Evolutionary conservation across 2,888 invertebrate species (phyloP), one percentile per base, ranked within the genome.

Genomic region (Laspeyria flexula): DNA sequence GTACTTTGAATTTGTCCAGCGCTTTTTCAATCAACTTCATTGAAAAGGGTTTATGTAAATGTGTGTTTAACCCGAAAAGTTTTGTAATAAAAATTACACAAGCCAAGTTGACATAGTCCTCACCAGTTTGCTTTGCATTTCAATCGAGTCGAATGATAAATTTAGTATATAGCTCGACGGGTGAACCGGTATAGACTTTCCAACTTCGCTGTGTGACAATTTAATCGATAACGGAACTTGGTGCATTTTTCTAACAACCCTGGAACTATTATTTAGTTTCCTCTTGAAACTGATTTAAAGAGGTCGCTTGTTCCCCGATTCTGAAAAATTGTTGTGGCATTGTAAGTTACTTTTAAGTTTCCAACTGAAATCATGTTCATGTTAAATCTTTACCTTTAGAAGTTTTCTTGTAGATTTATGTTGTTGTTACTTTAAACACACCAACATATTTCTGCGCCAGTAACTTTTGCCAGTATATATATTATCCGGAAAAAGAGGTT

Each of bases 111-210:
- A 48, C 41, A 51, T 31, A 34, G 53, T 43, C 40, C 42, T 47
- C 5, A 50, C 31, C 21, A 41, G 38, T 51, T 70, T 65, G 55
- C 70, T 78, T 73, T 73, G 65, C 73, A 71, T 74, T 74, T 72
- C 64, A 72, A 69, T 64, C 59, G 71, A 72, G 60, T 60, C 55
- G 52, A 62, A 61, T 71, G 58, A 75, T 75, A 74, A 71, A 77
- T 78, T 71, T 65, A 39, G 60, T 59, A 44, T 47, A 48, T 55
- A 60, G 60, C 65, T 60, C 41, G 60, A 39, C 47, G 49, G 59
- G 52, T 44, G 65, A 52, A 62, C 67, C 52, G 57, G 59, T 57
- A 55, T 53, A 49, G 61, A 69, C 60, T 71, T 73, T 49, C 51
- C 50, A 61, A 74, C 55, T 65, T 50, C 41, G 48, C 52, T 49